Conservation (phyloP, 2,797 vertebrate genomes). For the Pristis pectinata region DNA sequence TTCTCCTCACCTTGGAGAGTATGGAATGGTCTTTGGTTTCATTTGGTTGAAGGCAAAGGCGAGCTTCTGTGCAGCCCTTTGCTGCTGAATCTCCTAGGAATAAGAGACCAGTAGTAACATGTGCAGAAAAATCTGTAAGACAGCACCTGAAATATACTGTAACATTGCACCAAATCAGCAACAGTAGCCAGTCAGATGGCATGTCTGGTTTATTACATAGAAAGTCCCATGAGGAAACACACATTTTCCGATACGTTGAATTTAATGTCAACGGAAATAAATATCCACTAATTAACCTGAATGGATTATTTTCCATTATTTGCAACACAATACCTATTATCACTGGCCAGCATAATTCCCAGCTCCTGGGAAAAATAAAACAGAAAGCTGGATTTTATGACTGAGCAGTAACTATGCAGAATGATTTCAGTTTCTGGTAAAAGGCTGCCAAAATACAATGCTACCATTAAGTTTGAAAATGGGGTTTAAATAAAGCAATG, state of each 20-base stretch:
- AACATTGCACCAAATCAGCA: neutral
- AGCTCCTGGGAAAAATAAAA: neutral
- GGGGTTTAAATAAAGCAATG: neutral
- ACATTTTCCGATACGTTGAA: no score
- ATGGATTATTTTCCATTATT: neutral
- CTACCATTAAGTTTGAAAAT: neutral
- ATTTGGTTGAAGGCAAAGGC: slow-evolving; percentile 97
- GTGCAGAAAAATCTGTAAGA: neutral
- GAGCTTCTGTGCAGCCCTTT: slow-evolving; percentile 94
- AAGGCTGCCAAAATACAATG: neutral
- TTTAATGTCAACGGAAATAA: no score
- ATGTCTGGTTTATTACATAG: neutral
- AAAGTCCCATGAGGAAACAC: neutral
- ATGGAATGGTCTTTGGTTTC: slow-evolving; percentile 92
- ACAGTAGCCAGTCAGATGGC: neutral
- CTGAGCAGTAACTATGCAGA: neutral
- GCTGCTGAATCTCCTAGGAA: slow-evolving; percentile 91
- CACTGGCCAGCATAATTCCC: neutral
- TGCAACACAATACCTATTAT: neutral
- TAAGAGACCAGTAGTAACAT: neutral
- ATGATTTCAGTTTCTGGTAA: neutral
- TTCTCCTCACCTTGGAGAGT: slow-evolving; percentile 81
- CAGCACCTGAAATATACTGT: neutral
- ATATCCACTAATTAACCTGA: neutral
- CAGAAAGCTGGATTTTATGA: neutral